phyloP scores from a whole-genome alignment of 2,888 invertebrate genomes.

The Drepana falcataria region DNA sequence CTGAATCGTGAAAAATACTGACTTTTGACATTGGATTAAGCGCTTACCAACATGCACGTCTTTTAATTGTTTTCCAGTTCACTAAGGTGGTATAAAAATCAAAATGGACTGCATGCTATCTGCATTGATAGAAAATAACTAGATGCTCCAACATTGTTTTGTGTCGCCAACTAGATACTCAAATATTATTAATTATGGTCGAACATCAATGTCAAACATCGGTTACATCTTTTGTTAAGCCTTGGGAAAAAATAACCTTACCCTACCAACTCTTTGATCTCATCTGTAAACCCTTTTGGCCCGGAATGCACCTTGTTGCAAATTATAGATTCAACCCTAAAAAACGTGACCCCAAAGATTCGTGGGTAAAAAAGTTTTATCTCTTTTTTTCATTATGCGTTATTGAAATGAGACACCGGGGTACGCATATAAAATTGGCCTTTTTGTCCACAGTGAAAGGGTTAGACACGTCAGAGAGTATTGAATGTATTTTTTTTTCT shows the following conservation, averaged over 20 bases:
- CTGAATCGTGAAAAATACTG: too few species aligned
- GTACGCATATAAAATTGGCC: constrained; percentile 74
- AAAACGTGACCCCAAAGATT: constrained; percentile 72
- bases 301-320: constrained; percentile 77
- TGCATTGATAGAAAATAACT: neutral
- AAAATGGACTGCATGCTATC: too few species aligned
- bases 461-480: constrained; percentile 51
- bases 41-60: too few species aligned
- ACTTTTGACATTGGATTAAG: too few species aligned
- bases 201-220: constrained; percentile 61
- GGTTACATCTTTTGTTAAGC: constrained; percentile 57
- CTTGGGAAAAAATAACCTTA: constrained; percentile 63
- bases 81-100: too few species aligned
- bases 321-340: constrained; percentile 74
- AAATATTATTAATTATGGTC: constrained; percentile 41
- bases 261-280: constrained; percentile 65
- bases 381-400: constrained; percentile 64
- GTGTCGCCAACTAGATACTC: neutral
- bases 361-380: constrained; percentile 76
- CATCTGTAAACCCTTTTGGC: constrained; percentile 64
- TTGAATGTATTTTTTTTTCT: constrained; percentile 48
- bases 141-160: neutral
- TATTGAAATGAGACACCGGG: constrained; percentile 78
- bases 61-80: too few species aligned
- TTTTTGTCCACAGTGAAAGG: constrained; percentile 63